These are phyloP conservation scores for Oreochromis grahami DNA, from an alignment of 2,797 vertebrate genomes.

Conservation along the genomic window DNA sequence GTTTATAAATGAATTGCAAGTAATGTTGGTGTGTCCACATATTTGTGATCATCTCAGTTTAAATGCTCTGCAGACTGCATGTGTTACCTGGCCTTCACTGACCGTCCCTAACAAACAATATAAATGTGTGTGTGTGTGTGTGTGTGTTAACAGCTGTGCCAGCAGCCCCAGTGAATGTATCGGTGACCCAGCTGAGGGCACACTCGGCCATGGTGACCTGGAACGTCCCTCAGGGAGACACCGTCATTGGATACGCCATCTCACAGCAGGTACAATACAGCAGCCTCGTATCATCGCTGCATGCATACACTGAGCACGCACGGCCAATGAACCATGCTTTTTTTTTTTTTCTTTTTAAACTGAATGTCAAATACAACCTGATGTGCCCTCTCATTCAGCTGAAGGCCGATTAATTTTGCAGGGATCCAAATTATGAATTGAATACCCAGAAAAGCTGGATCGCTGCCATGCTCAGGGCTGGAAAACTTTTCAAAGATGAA, in stretches of 20 bases:
- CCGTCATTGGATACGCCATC: constrained; percentile 94
- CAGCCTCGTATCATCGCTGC: background rate
- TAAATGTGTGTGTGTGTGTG: background rate
- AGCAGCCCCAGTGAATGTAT: constrained; percentile 92
- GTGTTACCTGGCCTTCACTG: background rate
- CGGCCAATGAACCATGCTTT: background rate
- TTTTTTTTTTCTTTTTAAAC: background rate
- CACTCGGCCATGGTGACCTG: constrained; percentile 95
- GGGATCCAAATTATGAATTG: constrained; percentile 24
- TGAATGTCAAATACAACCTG: background rate
- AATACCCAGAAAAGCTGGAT: constrained; percentile 15
- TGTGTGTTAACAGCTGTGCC: constrained; percentile 71
- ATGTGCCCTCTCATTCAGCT: background rate
- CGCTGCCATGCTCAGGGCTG: background rate
- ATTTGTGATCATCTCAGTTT: background rate
- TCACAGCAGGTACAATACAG: constrained; percentile 85
- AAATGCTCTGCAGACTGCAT: background rate
- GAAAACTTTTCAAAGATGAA: constrained; percentile 9
- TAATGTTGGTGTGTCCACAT: background rate
- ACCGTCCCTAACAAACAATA: background rate
- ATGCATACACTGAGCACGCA: background rate
- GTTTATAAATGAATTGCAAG: background rate
- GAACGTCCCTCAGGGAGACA: constrained; percentile 92
- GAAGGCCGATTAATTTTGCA: constrained; percentile 31
- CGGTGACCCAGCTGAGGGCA: constrained; percentile 91